Evolutionary conservation across 2,797 vertebrate species (phyloP), one percentile per base, ranked within the genome.

Genomic region (Crypturellus tataupa): DNA sequence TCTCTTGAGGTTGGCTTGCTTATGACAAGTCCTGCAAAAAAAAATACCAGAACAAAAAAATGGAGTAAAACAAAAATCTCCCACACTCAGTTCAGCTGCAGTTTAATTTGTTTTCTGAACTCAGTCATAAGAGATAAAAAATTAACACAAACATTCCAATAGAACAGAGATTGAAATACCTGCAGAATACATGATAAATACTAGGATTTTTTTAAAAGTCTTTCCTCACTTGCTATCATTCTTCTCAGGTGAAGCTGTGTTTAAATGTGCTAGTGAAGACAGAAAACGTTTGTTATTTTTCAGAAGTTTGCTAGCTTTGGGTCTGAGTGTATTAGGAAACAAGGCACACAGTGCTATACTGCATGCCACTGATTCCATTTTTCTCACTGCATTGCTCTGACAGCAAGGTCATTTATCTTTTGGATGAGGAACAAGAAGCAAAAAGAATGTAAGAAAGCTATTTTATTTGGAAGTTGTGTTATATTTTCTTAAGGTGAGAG

Each of bases 321-420:
- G 0, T 69, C 58, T 64, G 60, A 78, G n/a, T 73, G 9, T 79
- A 59, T 84, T 80, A 91, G 33, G 59, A 96, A 87, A 39, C 58
- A 76, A 67, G 21, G 23, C 70, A 93, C 72, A 80, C 23, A 42
- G 42, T 63, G 12, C 20, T 3, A 2, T 77, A 51, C 24, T 88
- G 20, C 65, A 35, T 56, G 44, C n/a, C 46, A 90, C 77, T 63
- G 72, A 63, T 89, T 94, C 90, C 7, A 67, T 85, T 95, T 94
- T 84, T 89, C 76, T 95, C 87, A 93, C 83, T 90, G 40, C 60
- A 63, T 85, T 93, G 62, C 37, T 87, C 44, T 91, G 89, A 85
- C 83, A 96, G 85, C 24, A 90, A 89, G 84, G 62, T 65, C 62
- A 87, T 95, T 91, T 90, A 80, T 92, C 59, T 83, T 93, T 90